Evolutionary conservation across 1,140 invertebrate species (phyloP), one percentile per base, ranked within the genome.

Genomic region (Brachionus asplanchnoidis): DNA sequence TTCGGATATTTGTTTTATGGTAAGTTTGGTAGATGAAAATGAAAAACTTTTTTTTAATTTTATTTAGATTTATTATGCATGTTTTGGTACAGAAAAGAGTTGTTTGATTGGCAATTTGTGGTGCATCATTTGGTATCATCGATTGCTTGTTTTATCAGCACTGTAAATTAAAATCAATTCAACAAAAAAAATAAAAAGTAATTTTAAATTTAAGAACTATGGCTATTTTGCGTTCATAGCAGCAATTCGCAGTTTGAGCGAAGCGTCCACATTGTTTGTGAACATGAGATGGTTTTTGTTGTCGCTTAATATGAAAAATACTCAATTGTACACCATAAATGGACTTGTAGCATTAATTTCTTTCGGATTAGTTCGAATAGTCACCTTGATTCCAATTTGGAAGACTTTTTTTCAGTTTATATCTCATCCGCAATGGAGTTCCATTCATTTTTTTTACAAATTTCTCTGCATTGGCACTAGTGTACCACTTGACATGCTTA

Each of bases 31-130:
- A 7, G 0, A 17, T 8, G 17, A 1, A 56, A 50, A 40, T 56
- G 28, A 17, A 60, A 42, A 14, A 32, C 5, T 14, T n/a, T 68
- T 9, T 28, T 0, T 42, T 26, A 46, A 23, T 46, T 82, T 23
- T 42, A 14, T 42, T 23, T 65, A 36, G 79, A 82, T 68, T 82
- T 65, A 32, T 36, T 60, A 4, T n/a, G 26, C 17, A 82, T 82
- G 79, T 2, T 82, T 11, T 65, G 20, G 20, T 65, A 82, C 20
- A 42, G 40, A 42, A 73, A 68, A 65, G 53, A 65, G 3, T 28
- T 65, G 42, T 82, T 82, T 28, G 79, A 82, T 14, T 82, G 79
- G 79, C 65, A 60, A 42, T 82, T 82, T 68, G 79, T 82, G 11
- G 8, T 82, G 7, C 79, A 82, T 68, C 79, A 82, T 46, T 66